Base-by-base conservation (phyloP, 2,797 vertebrate genomes). In the Sciurus carolinensis region DNA sequence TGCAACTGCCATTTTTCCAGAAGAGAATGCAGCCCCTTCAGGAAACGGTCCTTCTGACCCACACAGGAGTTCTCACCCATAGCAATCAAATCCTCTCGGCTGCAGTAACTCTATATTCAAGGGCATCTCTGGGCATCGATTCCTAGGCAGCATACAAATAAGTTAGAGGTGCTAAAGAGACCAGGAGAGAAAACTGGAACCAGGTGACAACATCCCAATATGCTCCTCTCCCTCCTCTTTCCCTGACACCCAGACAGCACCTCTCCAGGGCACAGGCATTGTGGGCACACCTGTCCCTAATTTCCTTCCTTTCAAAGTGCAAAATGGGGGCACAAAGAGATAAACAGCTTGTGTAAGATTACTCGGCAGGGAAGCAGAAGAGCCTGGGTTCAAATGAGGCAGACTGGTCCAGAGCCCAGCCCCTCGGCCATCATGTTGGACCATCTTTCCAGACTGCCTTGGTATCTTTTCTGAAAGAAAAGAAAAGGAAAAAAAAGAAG, bases 1-100 rank as follows among this genome's bases (percentile, higher is more conserved):
- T 94, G 91, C 72, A 96, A 95, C 93, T 39, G 22, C 76, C 71
- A 93, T 15, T 91, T 83, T 91, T 80, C 71, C 75, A 82, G n/a
- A 64, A 92, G 24, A 75, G 28, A 82, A 77, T 2, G 6, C 3
- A 69, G 57, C 36, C 73, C 73, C 44, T 4, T 26, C 14, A 67
- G 44, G 28, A 83, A 50, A 77, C 22, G 7, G 17, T 62, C 87
- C 66, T 73, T 69, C 91, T 69, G 67, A 69, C 14, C 54, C 39
- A 85, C 2, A 26, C 1, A 6, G 77, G 24, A 10, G n/a, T 80
- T 84, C 57, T 44, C 7, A 64, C 10, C 18, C 33, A 73, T 54
- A 92, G 47, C 36, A 44, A 20, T 57, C 62, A 69, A 75, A 66
- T 57, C 39, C 82, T 20, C 69, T 66, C 47, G 10, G 64, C 3